Base-by-base conservation (phyloP, 2,888 invertebrate genomes). In the Atrina japonica region DNA sequence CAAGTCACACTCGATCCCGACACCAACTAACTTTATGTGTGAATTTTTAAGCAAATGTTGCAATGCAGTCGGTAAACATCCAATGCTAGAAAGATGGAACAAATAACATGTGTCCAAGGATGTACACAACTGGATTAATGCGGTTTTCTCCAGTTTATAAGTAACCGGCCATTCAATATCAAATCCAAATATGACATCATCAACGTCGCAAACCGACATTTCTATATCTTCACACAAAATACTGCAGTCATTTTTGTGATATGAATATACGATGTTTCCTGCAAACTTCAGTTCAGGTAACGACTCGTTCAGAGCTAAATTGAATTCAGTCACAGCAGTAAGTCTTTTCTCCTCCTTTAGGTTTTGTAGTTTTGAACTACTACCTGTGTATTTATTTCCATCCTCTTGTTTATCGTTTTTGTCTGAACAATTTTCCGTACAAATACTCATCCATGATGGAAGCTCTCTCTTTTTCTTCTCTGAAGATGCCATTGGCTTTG, bases 111-210 rank as follows among this genome's bases (percentile, higher is more conserved):
- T 76, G 6, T 80, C 53, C n/a, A 77, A 67, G 7, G 72, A 60
- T 0, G 77, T 50, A 71, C 83, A 85, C 14, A 87, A 29, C 73
- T 87, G 87, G 50, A 87, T 70, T 11, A 71, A 41, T 1, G 87
- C 82, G 2, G 85, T 83, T 70, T 81, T 84, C 18, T 71, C 78
- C 58, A 76, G 75, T 40, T 68, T 60, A 66, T 81, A 87, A 1
- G 81, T 74, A n/a, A 87, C 84, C 2, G 85, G 84, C 86, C 87
- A 87, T 55, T 87, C 87, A 64, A 82, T 80, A 66, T 87, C 87
- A 77, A 86, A 84, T 1, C 87, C 87, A 6, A 85, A 66, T 25
- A 53, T 71, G 25, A 64, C 23, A 9, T 67, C 70, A 23, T 56
- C 65, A n/a, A 21, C 55, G 30, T 72, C 64, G 52, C 52, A 41